Evolutionary conservation across 2,113 vertebrate species (phyloP), one percentile per base, ranked within the genome.

Genomic region (Arenaria interpres): DNA sequence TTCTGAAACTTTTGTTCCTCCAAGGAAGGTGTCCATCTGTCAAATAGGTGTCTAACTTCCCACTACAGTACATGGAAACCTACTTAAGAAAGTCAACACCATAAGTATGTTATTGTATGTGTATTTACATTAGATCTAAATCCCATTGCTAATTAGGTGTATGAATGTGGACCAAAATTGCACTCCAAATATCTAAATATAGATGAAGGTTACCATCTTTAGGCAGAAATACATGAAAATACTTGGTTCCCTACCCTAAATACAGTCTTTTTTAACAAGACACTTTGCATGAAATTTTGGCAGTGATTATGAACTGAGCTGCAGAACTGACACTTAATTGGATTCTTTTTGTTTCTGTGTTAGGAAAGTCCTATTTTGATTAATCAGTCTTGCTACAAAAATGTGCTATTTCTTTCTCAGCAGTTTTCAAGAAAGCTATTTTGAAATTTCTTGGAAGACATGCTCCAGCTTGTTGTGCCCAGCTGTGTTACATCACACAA

Each of bases 391-490:
- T 84, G 74, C 33, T 75, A 74, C 35, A 92, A 86, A 82, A 91
- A 59, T 4, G 2, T 88, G 72, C 33, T 95, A 68, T 87, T 75
- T 95, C 45, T 88, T 60, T 91, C 41, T 59, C 32, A 78, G 72
- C 16, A 45, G 27, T 86, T 96, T 88, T 94, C 32, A 68, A 92
- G 85, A 88, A 93, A 86, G 53, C 37, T 68, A 62, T 77, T 66
- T 35, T 93, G 62, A 94, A 94, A 89, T 79, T 94, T 94, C 66
- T 88, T 81, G 16, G 94, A 77, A 93, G 68, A 80, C 45, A 84
- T 0, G 10, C 50, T 95, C 81, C 68, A 91, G 67, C 91, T 96
- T 95, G 84, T 82, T 53, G 43, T 51, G 14, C 59, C 59, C 77
- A 96, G 39, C 37, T 94, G 60, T 88, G 17, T 92, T 78, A 84